These are phyloP conservation scores for Myxocyprinus asiaticus DNA, from an alignment of 2,113 vertebrate species.

Conservation along the genomic window DNA sequence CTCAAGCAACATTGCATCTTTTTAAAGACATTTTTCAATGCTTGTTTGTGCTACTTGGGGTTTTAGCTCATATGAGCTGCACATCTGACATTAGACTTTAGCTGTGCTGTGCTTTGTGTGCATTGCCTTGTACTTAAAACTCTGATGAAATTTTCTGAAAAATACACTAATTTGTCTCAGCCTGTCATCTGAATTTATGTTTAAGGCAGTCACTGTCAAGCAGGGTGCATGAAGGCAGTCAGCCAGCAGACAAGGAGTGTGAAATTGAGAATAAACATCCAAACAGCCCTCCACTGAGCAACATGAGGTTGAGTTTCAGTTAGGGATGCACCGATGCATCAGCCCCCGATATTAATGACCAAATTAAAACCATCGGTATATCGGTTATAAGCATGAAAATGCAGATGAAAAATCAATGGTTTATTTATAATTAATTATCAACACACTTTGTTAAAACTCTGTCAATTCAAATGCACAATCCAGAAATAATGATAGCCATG, in stretches of 20 bases:
- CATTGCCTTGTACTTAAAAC: neutral
- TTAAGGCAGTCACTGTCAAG: neutral
- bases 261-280: neutral
- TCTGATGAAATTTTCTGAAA: conserved; percentile 12
- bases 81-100: neutral
- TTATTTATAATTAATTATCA: too few species aligned
- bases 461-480: too few species aligned
- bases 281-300: neutral
- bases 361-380: too few species aligned
- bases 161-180: neutral
- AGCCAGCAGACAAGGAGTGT: neutral
- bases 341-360: too few species aligned
- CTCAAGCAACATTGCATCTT: neutral
- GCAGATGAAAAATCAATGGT: too few species aligned
- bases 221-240: neutral
- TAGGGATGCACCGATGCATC: too few species aligned
- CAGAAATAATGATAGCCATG: too few species aligned
- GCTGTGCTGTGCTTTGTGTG: neutral
- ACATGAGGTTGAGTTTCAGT: too few species aligned
- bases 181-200: neutral
- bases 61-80: neutral
- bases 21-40: neutral
- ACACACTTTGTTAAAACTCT: too few species aligned
- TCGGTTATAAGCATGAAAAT: too few species aligned
- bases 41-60: neutral